Evolutionary conservation across 2,888 invertebrate species (phyloP).

Genomic region (Acanthosepion lycidas): DNA sequence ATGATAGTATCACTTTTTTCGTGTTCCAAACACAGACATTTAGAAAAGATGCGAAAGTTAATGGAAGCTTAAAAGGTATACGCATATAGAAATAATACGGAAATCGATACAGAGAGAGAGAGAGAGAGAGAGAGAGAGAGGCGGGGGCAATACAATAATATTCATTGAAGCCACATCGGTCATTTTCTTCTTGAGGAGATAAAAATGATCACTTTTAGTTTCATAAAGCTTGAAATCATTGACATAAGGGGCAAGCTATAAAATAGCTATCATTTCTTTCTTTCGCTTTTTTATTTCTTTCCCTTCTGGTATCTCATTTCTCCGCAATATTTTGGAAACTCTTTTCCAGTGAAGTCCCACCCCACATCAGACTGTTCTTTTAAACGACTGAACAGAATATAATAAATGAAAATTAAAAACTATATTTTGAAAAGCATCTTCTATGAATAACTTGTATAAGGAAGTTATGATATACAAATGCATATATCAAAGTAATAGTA

Average conservation of each 20-base stretch:
- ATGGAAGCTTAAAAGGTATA: background rate
- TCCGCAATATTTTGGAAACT: too few relatives aligned
- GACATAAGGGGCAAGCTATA: background rate
- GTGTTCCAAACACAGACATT: background rate
- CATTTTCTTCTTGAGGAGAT: background rate
- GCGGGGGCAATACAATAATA: background rate
- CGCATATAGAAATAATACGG: background rate
- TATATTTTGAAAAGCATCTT: too few relatives aligned
- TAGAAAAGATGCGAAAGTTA: background rate
- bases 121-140: too few relatives aligned
- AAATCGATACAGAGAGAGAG: background rate
- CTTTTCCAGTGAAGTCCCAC: too few relatives aligned
- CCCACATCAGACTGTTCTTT: too few relatives aligned
- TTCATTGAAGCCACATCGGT: background rate
- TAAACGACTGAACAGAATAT: too few relatives aligned
- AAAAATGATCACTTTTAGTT: background rate
- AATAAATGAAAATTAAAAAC: too few relatives aligned
- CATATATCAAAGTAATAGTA: too few relatives aligned
- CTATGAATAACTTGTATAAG: too few relatives aligned
- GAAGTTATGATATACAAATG: too few relatives aligned
- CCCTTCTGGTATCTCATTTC: too few relatives aligned
- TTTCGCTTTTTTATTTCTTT: too few relatives aligned
- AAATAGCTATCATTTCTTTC: background rate
- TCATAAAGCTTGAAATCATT: background rate
- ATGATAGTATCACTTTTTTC: background rate